Evolutionary conservation across 2,888 invertebrate genomes (phyloP), one percentile per base, ranked within the genome.

Genomic region (Sphaerophoria rueppellii): DNA sequence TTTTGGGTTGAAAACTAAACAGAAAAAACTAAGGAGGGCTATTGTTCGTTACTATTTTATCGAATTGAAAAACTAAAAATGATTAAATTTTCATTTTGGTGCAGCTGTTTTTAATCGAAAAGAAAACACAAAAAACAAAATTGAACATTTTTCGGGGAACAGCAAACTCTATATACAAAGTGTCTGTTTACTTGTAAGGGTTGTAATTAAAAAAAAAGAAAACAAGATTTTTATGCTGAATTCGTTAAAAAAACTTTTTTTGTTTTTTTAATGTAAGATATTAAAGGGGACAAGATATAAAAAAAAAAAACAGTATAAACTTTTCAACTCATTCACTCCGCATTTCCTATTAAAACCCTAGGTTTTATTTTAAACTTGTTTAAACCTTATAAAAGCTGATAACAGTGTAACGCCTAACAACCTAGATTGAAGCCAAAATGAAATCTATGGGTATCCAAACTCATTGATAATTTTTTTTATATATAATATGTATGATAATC

Each of bases 251-350:
- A 67, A 65, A 54, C 46, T 55, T 58, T 58, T 46, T 37, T 48
- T n/a, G 24, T 58, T 4, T 14, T 67, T 57, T 78, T 74, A 48
- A 11, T 50, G n/a, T 52, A 58, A 63, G 50, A 46, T 54, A 72
- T 24, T 9, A 77, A 60, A 46, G 58, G 4, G 40, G 58, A 72
- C 9, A 40, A 55, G 61, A 48, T 12, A 69, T 14, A 35, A 50
- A 57, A n/a, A 58, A 58, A 46, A 48, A 46, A 24, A 58, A 52
- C 70, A 46, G 35, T 35, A 50, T 37, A 40, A 46, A 58, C 65
- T 69, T 32, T 61, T 77, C 69, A 77, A 85, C 75, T 80, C 85
- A 85, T 85, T 85, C 85, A 85, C 85, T 85, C 85, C 85, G 70
- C 81, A 81, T 65, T 70, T 73, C 85, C 80, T 85, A 81, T 40